These are phyloP conservation scores for Latrodectus hesperus DNA, from an alignment of 2,888 invertebrate genomes.

Conservation along the genomic window DNA sequence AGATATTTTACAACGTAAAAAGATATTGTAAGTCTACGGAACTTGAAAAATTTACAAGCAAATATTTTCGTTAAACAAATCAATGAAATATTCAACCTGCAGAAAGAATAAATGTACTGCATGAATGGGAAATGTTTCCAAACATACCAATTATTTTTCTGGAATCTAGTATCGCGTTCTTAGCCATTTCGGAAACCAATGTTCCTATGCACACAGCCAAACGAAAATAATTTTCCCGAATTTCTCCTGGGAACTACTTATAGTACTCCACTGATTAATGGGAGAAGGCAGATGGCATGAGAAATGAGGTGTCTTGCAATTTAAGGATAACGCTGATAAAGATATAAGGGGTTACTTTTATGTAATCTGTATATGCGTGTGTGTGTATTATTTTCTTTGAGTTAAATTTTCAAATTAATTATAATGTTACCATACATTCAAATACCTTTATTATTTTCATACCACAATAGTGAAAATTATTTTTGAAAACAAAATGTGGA, in stretches of 20 bases:
- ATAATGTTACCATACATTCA: background rate
- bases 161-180: no score
- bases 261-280: slow-evolving; percentile 38
- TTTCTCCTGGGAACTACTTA: slow-evolving; percentile 10
- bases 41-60: no score
- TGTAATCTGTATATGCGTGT: background rate
- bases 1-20: no score
- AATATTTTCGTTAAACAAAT: no score
- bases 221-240: slow-evolving; percentile 31
- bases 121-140: no score
- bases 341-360: slow-evolving; percentile 26
- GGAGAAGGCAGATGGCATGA: slow-evolving; percentile 23
- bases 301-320: slow-evolving; percentile 33
- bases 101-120: no score
- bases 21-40: no score
- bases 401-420: background rate
- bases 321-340: slow-evolving; percentile 43
- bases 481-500: no score
- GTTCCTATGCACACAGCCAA: slow-evolving; percentile 10
- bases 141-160: no score
- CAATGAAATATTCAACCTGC: no score
- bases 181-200: slow-evolving; percentile 29
- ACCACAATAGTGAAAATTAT: no score
- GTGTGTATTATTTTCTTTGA: background rate
- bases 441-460: background rate